Evolutionary conservation across 2,888 invertebrate genomes (phyloP), one percentile per base, ranked within the genome.

Genomic region (Polydrusus tereticollis): DNA sequence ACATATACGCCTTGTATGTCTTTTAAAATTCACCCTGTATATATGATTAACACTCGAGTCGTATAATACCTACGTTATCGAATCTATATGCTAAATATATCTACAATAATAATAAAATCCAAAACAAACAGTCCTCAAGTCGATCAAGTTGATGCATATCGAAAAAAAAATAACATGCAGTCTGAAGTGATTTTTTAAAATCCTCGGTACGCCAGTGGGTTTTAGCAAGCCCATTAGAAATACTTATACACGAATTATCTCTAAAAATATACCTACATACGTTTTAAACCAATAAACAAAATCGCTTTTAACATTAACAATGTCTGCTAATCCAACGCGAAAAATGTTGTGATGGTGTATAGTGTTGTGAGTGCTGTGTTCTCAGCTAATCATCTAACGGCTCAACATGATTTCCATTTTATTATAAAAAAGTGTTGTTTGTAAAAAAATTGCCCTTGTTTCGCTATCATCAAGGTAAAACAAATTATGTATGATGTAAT

Each of bases 181-280:
- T 26, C 10, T 14, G n/a, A 47, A 8, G 12, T 21, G 5, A 12
- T 50, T 50, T 50, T 50, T 14, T 14, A 26, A 50, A 14, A 14
- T 1, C 7, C 6, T 0, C 10, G 1, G 59, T 33, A 72, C 67
- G 62, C 66, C 66, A 60, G 29, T 71, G 71, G 12, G 29, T 21
- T 41, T 29, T 21, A 33, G 47, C 16, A 45, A 66, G 43, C 18
- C 45, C 52, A 66, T 68, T 67, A 67, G 62, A 59, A 38, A 63
- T 47, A 70, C 62, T 62, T 71, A 63, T 14, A 41, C 63, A 23
- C 71, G 71, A 73, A 75, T 69, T 69, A 70, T 69, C 70, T 69
- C 73, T 73, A 73, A 73, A 73, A 69, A 73, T 73, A 69, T 66
- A 69, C 73, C 67, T 70, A 59, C n/a, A n/a, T n/a, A n/a, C 66